Conservation (phyloP, 2,797 vertebrate species). For the Discoglossus pictus region DNA sequence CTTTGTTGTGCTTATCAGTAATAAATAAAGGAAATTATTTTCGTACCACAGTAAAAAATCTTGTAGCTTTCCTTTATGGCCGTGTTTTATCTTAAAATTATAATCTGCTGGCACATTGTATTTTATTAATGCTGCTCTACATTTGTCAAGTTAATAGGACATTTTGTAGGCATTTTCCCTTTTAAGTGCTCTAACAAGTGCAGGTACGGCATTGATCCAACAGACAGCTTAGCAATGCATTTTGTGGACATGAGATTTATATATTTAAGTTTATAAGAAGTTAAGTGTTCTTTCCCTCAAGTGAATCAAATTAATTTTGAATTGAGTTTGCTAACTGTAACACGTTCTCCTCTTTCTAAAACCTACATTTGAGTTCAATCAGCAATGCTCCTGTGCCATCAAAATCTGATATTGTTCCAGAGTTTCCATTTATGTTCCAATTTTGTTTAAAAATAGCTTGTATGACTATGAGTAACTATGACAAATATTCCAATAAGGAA, state of each 20-base stretch:
- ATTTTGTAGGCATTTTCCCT: slow-evolving; percentile 71
- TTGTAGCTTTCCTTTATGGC: slow-evolving; percentile 53
- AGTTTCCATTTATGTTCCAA: slow-evolving; percentile 28
- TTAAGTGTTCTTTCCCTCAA: slow-evolving; percentile 52
- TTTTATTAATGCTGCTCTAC: slow-evolving; percentile 62
- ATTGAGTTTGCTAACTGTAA: slow-evolving; percentile 40
- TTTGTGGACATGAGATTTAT: slow-evolving; percentile 55
- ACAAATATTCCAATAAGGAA: too few species aligned
- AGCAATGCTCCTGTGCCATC: background rate
- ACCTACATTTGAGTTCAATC: slow-evolving; percentile 32
- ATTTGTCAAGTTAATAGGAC: slow-evolving; percentile 76
- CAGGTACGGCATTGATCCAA: slow-evolving; percentile 69
- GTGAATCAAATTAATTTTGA: slow-evolving; percentile 52
- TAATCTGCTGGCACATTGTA: slow-evolving; percentile 56
- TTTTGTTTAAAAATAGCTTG: slow-evolving; percentile 4
- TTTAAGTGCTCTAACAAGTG: slow-evolving; percentile 69
- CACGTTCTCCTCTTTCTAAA: slow-evolving; percentile 17
- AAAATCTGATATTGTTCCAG: slow-evolving; percentile 29
- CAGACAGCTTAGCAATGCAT: slow-evolving; percentile 62
- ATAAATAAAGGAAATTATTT: too few species aligned
- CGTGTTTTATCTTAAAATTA: slow-evolving; percentile 50
- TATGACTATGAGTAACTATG: too few species aligned
- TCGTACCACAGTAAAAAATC: background rate
- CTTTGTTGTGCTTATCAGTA: too few species aligned
- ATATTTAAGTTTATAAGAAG: slow-evolving; percentile 51